Base-by-base conservation (phyloP, 2,113 vertebrate species). In the Macaca mulatta region DNA sequence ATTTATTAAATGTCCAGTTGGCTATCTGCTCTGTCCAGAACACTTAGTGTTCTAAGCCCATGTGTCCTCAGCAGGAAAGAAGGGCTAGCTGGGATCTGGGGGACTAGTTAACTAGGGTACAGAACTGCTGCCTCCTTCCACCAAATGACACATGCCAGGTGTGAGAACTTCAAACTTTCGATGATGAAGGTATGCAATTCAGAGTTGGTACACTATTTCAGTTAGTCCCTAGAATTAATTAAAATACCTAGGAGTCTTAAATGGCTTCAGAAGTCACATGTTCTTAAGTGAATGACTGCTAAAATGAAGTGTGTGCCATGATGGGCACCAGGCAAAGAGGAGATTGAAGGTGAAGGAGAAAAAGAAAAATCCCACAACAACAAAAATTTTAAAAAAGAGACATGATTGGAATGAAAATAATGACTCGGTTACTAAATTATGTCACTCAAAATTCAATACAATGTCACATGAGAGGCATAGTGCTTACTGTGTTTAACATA, bases 401-500 rank as follows among this genome's bases (percentile, higher is more conserved):
- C 43, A 89, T 32, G 59, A 72, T 82, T 75, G 52, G 7, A 91
- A 87, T 89, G 70, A 94, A 97, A 97, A 94, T 61, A 64, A 96
- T 96, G 96, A 89, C 67, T 84, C 3, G 2, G 40, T 75, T 96
- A 52, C 70, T 94, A 97, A 97, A 93, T 69, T 90, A 88, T 70
- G 79, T 57, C 80, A 93, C 89, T 48, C 35, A 97, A 96, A 83
- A 67, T 64, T 97, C 96, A 93, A 81, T 88, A 89, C 45, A 97
- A 89, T 78, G 30, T 90, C 89, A 91, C 59, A 97, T 43, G 72
- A 97, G 48, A 92, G 57, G 82, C 30, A 32, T 30, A 59, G 25
- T 91, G 30, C 59, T 79, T 81, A 88, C 64, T 90, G 55, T 38
- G 70, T 92, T 96, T 57, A 40, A 93, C 87, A 82, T 91, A 88